Conservation (phyloP, 2,797 vertebrate species). For the Lindbergichthys nudifrons region DNA sequence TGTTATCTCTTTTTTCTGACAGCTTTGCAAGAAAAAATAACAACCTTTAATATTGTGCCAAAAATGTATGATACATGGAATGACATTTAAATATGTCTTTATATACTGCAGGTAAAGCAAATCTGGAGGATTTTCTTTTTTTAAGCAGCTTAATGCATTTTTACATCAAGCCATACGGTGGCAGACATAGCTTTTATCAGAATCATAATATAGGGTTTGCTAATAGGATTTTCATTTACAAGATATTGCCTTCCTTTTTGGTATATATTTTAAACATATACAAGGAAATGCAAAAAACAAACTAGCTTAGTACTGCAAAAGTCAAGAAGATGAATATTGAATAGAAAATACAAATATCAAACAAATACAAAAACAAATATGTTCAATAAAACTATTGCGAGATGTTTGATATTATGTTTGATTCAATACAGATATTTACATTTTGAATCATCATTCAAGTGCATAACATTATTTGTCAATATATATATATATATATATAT, state of each 20-base stretch:
- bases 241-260: too few relatives aligned
- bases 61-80: constrained; percentile 32
- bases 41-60: constrained; percentile 40
- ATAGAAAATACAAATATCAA: too few relatives aligned
- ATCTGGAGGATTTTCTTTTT: constrained; percentile 2
- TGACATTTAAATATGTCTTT: constrained; percentile 41
- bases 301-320: too few relatives aligned
- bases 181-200: constrained; percentile 1
- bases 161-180: constrained; percentile 7
- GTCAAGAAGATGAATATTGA: too few relatives aligned
- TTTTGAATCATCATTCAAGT: not conserved
- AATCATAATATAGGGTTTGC: too few relatives aligned
- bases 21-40: constrained; percentile 27
- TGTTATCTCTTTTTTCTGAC: constrained; percentile 47
- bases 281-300: too few relatives aligned
- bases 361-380: too few relatives aligned
- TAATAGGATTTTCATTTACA: too few relatives aligned
- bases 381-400: too few relatives aligned
- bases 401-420: not conserved
- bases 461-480: not conserved
- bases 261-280: too few relatives aligned
- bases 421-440: constrained; percentile 3
- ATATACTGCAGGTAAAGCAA: not conserved
- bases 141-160: constrained; percentile 29
- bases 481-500: too few relatives aligned